Evolutionary conservation across 1,140 invertebrate genomes (phyloP).

Genomic region (Drosophila bipectinata): DNA sequence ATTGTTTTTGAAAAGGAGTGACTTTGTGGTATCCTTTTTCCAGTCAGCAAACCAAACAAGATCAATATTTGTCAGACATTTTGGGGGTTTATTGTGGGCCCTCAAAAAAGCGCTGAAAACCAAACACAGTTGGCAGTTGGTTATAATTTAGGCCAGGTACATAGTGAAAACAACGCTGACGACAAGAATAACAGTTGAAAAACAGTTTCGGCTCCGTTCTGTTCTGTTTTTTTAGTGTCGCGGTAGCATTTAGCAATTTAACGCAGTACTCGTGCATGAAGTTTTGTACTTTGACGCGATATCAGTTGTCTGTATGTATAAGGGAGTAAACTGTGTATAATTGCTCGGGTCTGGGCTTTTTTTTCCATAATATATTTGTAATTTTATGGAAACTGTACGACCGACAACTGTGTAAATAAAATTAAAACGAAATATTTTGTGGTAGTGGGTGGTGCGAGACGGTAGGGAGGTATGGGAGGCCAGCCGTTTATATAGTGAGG

Average conservation of each 20-base stretch:
- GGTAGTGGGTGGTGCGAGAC: conserved; percentile 1
- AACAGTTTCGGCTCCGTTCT: conserved; percentile 36
- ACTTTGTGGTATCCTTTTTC: too few species aligned
- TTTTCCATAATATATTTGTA: conserved; percentile 65
- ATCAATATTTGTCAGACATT: conserved; percentile 10
- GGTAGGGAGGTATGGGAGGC: not conserved
- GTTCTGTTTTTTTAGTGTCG: conserved; percentile 60
- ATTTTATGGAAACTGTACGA: conserved; percentile 78
- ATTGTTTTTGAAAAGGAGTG: not conserved
- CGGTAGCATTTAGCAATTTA: conserved; percentile 80
- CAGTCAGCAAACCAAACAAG: not conserved
- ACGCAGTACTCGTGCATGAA: conserved; percentile 81
- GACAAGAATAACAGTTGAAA: conserved; percentile 61
- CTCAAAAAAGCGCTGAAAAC: conserved; percentile 28
- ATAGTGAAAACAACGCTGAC: conserved; percentile 52
- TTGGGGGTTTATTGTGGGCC: conserved; percentile 5
- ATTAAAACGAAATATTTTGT: conserved; percentile 56
- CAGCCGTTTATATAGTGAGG: not conserved
- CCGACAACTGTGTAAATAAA: conserved; percentile 78
- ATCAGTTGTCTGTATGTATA: conserved; percentile 61
- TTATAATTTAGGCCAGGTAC: conserved; percentile 72
- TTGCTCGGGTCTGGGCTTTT: conserved; percentile 49
- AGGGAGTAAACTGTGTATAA: conserved; percentile 50
- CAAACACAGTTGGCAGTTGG: conserved; percentile 77
- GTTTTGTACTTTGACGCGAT: conserved; percentile 79